Conservation (phyloP, 2,797 vertebrate species). For the Amblyraja radiata region DNA sequence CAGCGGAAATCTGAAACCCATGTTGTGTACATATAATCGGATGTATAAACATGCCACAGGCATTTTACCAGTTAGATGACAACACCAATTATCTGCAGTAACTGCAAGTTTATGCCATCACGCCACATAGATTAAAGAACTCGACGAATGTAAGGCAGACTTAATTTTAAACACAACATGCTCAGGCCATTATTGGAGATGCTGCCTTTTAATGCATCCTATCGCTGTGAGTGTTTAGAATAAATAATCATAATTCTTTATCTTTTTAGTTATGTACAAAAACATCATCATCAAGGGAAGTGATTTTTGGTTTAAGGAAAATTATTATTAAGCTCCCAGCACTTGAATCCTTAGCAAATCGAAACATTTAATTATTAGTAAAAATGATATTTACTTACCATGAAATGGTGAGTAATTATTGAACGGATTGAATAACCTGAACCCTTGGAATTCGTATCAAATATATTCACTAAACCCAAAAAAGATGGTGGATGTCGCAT, state of each 20-base stretch:
- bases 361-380: background rate
- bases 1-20: background rate
- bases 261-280: background rate
- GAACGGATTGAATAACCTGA: background rate
- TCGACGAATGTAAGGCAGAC: background rate
- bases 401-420: background rate
- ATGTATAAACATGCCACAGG: background rate
- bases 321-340: background rate
- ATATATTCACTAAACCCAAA: too few species aligned
- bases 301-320: background rate
- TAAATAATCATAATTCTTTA: background rate
- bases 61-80: background rate
- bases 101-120: background rate
- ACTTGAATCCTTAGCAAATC: background rate
- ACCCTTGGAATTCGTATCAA: too few species aligned
- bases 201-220: background rate
- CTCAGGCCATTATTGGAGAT: background rate
- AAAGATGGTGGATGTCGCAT: too few species aligned
- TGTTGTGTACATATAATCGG: background rate
- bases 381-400: background rate
- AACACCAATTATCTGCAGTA: background rate
- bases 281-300: background rate
- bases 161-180: conserved; percentile 29
- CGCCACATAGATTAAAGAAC: background rate
- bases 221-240: background rate